Percentiles rank a stretch among this genome's conserved stretches.
These are phyloP conservation scores for Temnothorax longispinosus DNA, from an alignment of 1,140 invertebrate genomes.

Conservation along the genomic window DNA sequence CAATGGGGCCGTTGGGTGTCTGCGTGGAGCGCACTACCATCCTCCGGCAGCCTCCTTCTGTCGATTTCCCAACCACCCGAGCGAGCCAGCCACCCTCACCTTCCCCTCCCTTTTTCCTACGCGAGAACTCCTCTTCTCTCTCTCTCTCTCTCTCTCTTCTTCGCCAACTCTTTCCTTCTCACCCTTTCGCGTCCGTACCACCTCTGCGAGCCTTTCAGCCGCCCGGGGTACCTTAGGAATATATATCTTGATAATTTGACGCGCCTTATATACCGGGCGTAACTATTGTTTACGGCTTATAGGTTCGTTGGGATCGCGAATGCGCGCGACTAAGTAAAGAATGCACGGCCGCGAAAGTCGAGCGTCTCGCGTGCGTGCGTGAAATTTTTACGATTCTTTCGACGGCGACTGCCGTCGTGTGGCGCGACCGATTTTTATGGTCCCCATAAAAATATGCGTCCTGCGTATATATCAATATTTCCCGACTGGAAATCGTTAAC, in stretches of 20 bases:
- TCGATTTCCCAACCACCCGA: conserved; percentile 51
- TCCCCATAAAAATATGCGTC: conserved; percentile 53
- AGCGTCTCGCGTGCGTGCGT: conserved; percentile 21
- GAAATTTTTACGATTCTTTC: conserved; percentile 60
- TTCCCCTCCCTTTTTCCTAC: background rate
- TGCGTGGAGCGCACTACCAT: conserved; percentile 49
- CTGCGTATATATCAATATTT: conserved; percentile 60
- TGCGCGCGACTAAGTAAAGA: conserved; percentile 67
- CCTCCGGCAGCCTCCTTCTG: background rate
- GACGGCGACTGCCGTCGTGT: background rate
- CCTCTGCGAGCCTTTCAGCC: conserved; percentile 37
- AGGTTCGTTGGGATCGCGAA: conserved; percentile 67
- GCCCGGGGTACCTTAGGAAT: conserved; percentile 30
- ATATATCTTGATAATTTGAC: conserved; percentile 82
- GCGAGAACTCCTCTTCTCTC: background rate
- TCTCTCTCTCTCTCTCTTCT: background rate
- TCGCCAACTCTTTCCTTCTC: background rate
- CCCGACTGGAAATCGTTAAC: conserved; percentile 49
- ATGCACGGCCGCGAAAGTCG: conserved; percentile 57
- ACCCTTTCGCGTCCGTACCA: background rate
- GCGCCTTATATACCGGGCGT: conserved; percentile 75
- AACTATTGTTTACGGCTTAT: conserved; percentile 82
- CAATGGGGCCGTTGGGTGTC: conserved; percentile 72
- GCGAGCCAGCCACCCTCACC: background rate
- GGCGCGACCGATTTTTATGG: conserved; percentile 55